phyloP scores from a whole-genome alignment of 2,888 invertebrate genomes.

The Elgonia sp. region DNA sequence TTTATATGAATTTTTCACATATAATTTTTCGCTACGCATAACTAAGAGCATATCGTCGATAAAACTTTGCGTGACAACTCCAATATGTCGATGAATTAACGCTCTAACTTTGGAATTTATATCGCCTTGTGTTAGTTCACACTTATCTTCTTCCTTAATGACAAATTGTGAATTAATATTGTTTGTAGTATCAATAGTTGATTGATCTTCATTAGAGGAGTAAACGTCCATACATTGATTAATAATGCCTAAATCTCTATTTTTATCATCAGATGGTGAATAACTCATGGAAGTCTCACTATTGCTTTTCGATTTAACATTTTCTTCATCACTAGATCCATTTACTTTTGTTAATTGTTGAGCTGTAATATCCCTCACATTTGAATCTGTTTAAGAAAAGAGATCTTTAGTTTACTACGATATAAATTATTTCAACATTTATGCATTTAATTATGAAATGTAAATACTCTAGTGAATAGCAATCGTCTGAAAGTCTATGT shows the following conservation, averaged over 20 bases:
- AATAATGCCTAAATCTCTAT: background rate
- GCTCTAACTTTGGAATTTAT: too few species aligned
- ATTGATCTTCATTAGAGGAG: background rate
- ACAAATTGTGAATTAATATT: background rate
- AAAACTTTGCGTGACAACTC: too few species aligned
- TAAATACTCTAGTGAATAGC: background rate
- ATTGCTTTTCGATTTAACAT: background rate
- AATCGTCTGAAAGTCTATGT: background rate
- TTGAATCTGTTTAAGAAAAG: background rate
- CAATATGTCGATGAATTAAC: too few species aligned
- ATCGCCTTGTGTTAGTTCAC: too few species aligned
- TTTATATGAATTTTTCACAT: too few species aligned
- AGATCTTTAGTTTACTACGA: background rate
- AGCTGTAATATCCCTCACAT: background rate
- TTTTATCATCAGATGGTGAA: background rate
- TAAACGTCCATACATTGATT: background rate
- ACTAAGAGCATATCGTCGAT: too few species aligned
- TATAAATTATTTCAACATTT: background rate
- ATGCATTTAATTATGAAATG: background rate
- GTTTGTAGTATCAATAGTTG: background rate
- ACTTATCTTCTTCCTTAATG: too few species aligned
- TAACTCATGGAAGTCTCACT: background rate
- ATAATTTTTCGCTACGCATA: too few species aligned
- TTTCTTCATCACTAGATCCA: conserved; percentile 1
- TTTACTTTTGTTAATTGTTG: background rate